These are phyloP conservation scores for Thalassarche chlororhynchos DNA, from an alignment of 2,113 vertebrate species.

Conservation along the genomic window DNA sequence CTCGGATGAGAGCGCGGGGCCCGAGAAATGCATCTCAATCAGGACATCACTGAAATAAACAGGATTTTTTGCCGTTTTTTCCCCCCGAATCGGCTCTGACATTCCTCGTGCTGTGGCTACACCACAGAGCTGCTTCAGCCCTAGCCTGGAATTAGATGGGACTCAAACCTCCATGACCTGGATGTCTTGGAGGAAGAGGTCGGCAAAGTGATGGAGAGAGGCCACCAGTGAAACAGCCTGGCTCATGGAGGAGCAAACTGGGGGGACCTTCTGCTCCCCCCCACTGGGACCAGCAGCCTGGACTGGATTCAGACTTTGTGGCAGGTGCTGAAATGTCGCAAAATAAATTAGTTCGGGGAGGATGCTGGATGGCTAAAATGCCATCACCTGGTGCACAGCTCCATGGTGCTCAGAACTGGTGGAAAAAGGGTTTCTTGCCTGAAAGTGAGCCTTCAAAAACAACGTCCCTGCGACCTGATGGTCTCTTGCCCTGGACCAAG, in stretches of 20 bases:
- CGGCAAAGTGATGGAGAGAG: neutral
- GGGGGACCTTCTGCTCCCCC: neutral
- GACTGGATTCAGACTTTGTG: too few relatives aligned
- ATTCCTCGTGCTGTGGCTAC: neutral
- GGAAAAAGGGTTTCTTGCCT: neutral
- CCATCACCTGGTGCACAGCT: fast-evolving
- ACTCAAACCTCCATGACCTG: neutral
- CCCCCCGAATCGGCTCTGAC: neutral
- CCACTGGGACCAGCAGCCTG: neutral
- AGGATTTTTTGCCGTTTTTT: neutral
- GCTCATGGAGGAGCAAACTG: neutral
- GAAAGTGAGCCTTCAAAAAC: neutral
- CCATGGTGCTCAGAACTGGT: fast-evolving
- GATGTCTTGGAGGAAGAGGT: neutral
- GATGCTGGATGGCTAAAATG: fast-evolving
- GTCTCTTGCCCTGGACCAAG: neutral
- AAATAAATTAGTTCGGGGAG: neutral
- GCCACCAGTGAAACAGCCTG: neutral
- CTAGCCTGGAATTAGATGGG: neutral
- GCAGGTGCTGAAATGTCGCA: neutral
- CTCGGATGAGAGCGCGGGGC: neutral
- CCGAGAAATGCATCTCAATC: neutral
- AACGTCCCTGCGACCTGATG: fast-evolving
- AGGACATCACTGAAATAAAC: neutral
- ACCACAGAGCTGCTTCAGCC: neutral